phyloP scores from a whole-genome alignment of 2,888 invertebrate genomes.

The Brachypterus glaber region DNA sequence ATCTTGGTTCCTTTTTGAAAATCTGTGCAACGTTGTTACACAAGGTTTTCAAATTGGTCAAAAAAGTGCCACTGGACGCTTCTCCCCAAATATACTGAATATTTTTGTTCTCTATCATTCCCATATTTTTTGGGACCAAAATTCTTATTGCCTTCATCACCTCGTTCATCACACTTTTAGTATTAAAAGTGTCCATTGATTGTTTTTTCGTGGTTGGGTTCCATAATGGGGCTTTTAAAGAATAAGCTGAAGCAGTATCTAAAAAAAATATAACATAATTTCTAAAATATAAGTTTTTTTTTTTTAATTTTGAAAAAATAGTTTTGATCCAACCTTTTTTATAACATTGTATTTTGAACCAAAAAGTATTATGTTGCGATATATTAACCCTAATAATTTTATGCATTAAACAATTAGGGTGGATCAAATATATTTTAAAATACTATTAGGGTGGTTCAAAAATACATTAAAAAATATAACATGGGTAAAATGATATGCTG shows the following conservation, averaged over 20 bases:
- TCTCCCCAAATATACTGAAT: constrained; percentile 33
- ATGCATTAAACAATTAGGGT: too few relatives aligned
- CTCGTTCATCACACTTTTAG: constrained; percentile 47
- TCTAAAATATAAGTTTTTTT: too few relatives aligned
- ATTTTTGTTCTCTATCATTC: constrained; percentile 20
- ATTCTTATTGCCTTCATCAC: constrained; percentile 46
- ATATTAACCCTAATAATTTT: too few relatives aligned
- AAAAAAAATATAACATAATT: too few relatives aligned
- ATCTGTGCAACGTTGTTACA: constrained; percentile 44
- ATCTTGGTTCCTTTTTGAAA: constrained; percentile 43
- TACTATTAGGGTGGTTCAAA: too few relatives aligned
- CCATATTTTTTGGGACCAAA: constrained; percentile 36
- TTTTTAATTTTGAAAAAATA: too few relatives aligned
- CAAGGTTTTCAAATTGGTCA: constrained; percentile 44
- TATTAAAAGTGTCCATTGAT: constrained; percentile 46
- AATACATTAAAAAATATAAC: too few relatives aligned
- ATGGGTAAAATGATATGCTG: too few relatives aligned
- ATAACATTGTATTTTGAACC: too few relatives aligned
- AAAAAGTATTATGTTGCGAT: too few relatives aligned
- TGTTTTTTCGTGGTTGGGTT: constrained; percentile 29
- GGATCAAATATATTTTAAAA: too few relatives aligned
- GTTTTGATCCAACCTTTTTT: too few relatives aligned
- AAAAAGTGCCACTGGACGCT: constrained; percentile 35
- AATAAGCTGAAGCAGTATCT: constrained; percentile 31
- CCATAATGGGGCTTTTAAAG: constrained; percentile 23